phyloP scores from a whole-genome alignment of 2,888 invertebrate species.

The Blera fallax region DNA sequence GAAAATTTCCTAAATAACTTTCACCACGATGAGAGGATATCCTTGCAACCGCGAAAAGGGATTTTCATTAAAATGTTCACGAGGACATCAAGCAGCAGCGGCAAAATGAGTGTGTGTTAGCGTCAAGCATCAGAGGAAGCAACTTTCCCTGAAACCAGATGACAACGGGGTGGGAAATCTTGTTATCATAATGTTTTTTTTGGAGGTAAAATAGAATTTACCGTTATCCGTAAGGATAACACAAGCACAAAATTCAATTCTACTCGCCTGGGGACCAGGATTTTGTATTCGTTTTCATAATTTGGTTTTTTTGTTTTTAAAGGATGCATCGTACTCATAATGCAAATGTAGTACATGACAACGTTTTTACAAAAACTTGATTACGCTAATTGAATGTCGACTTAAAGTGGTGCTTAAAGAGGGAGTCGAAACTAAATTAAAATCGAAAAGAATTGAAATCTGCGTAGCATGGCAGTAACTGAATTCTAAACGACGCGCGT shows the following conservation, averaged over 20 bases:
- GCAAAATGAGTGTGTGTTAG: neutral
- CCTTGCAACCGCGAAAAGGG: neutral
- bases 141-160: neutral
- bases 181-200: slow-evolving; percentile 20
- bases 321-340: slow-evolving; percentile 17
- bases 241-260: slow-evolving; percentile 30
- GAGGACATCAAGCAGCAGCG: neutral
- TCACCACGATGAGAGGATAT: neutral
- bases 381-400: slow-evolving; percentile 20
- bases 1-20: slow-evolving; percentile 24
- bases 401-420: neutral
- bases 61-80: slow-evolving; percentile 30
- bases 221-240: neutral
- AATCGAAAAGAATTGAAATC: neutral
- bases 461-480: neutral
- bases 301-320: neutral
- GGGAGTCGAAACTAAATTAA: neutral
- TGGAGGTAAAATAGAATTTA: slow-evolving; percentile 4
- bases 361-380: neutral
- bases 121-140: neutral
- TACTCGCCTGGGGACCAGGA: neutral
- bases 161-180: neutral
- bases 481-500: neutral
- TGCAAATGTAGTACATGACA: slow-evolving; percentile 15
- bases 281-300: neutral